phyloP scores from a whole-genome alignment of 2,888 invertebrate species.

The Poecilobothrus nobilitatus region DNA sequence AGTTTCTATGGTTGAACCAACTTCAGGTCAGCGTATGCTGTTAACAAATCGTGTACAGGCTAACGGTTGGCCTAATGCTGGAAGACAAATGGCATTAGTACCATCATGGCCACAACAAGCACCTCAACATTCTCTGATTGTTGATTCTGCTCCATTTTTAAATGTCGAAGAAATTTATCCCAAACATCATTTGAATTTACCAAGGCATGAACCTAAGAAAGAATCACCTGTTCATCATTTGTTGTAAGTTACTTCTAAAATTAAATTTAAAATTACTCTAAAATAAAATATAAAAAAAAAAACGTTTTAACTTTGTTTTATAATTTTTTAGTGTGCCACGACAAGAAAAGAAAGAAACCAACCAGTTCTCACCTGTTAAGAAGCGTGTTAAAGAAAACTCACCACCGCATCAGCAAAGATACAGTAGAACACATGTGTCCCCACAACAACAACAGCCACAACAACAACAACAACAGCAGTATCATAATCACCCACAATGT shows the following conservation, averaged over 20 bases:
- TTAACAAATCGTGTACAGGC: conserved; percentile 50
- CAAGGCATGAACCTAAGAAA: conserved; percentile 51
- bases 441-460: conserved; percentile 36
- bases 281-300: conserved; percentile 16
- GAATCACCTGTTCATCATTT: conserved; percentile 49
- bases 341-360: conserved; percentile 72
- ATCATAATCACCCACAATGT: conserved; percentile 42
- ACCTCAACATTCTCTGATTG: conserved; percentile 61
- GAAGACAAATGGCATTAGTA: conserved; percentile 71
- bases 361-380: conserved; percentile 91
- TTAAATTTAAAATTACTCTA: background rate
- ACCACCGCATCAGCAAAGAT: conserved; percentile 59
- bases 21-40: conserved; percentile 69
- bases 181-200: conserved; percentile 54
- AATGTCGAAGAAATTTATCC: conserved; percentile 52
- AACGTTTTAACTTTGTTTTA: background rate
- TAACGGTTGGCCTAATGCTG: conserved; percentile 44
- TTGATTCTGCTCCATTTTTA: conserved; percentile 65
- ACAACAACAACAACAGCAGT: conserved; percentile 43
- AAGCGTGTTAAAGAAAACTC: conserved; percentile 94
- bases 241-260: conserved; percentile 33
- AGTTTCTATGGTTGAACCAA: conserved; percentile 86
- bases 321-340: conserved; percentile 43
- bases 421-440: conserved; percentile 42
- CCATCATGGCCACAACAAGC: conserved; percentile 78